phyloP scores from a whole-genome alignment of 2,113 vertebrate genomes.

The Burhinus bistriatus region DNA sequence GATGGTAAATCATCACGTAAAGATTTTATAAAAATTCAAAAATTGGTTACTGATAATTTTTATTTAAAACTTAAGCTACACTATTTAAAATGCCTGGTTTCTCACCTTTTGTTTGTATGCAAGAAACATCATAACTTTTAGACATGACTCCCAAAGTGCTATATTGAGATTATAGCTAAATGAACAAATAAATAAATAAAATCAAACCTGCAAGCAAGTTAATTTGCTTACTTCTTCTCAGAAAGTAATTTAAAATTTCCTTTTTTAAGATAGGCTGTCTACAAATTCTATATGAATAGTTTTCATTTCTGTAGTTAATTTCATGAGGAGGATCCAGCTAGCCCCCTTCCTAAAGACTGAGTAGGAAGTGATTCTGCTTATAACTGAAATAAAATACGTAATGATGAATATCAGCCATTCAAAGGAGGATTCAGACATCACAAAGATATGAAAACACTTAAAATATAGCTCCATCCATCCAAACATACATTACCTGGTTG shows the following conservation, averaged over 20 bases:
- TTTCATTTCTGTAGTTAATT: background rate
- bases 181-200: background rate
- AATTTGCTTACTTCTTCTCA: background rate
- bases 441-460: background rate
- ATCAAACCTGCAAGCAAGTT: background rate
- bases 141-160: background rate
- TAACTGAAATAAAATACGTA: background rate
- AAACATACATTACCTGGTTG: slow-evolving; percentile 79
- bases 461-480: background rate
- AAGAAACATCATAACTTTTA: background rate
- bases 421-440: background rate
- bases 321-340: background rate
- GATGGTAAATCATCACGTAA: background rate
- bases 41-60: background rate
- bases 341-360: background rate
- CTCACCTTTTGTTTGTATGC: background rate
- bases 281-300: background rate
- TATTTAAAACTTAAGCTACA: background rate
- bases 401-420: background rate
- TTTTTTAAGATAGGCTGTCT: background rate
- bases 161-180: background rate
- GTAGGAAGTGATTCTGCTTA: background rate
- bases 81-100: background rate
- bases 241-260: background rate
- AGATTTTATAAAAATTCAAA: background rate